Base-by-base conservation (phyloP, 2,113 vertebrate genomes). In the Formicarius rufipectus region DNA sequence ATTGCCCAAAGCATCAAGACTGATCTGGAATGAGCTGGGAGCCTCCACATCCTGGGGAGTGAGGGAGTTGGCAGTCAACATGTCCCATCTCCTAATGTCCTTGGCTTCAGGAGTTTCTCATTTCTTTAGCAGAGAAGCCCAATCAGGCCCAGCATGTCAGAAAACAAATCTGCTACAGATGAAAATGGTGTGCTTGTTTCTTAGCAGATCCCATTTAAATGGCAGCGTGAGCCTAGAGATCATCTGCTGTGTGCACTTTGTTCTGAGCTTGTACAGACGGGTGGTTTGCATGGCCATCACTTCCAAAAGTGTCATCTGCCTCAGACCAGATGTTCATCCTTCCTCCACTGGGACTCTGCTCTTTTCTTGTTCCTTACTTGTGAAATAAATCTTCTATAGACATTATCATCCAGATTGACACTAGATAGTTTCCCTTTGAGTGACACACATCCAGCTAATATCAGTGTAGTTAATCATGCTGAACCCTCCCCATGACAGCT, bases 241-340 rank as follows among this genome's bases (percentile, higher is more conserved):
- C 85, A 76, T 95, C 86, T 90, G 90, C 84, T 90, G n/a, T 7
- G 39, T 66, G 80, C 2, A 1, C 40, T 93, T 90, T 94, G 79
- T 81, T 92, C 73, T 45, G 92, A 87, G 90, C 84, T 53, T 12
- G 27, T 87, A 42, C 88, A 96, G 93, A 75, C 21, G 25, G 67
- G 76, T 53, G 64, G 92, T 96, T 96, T 95, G 88, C 88, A 76
- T 92, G 93, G 67, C 95, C 90, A 58, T 95, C 79, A 5, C 27
- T 94, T 96, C 95, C 93, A 92, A 73, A 96, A 96, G 83, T 92
- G 88, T 94, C 8, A 1, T 95, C 88, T 93, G 92, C 76, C 95
- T 90, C 86, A 45, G 64, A 96, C 85, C 95, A 96, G 96, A 95
- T 97, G 95, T 95, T 96, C 95, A 66, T 79, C 95, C 66, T 92